phyloP scores from a whole-genome alignment of 2,113 vertebrate genomes.

The Brachionichthys hirsutus region DNA sequence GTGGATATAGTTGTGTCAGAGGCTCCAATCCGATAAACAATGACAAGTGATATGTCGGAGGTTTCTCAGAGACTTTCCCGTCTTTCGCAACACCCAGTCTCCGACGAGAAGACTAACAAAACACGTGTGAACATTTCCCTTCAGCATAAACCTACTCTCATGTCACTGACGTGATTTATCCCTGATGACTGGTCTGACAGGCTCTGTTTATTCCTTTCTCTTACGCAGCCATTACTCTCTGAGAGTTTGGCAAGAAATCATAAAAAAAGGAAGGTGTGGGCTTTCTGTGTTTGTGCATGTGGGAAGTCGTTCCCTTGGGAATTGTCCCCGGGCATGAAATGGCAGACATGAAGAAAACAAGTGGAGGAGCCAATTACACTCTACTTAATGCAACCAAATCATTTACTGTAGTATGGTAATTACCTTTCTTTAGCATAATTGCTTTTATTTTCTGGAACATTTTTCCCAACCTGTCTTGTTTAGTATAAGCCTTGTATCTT shows the following conservation, averaged over 20 bases:
- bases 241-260: conserved; percentile 44
- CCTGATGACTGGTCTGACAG: conserved; percentile 38
- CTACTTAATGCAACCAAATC: no score
- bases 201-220: conserved; percentile 40
- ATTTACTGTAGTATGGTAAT: no score
- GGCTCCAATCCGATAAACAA: no score
- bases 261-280: conserved; percentile 37
- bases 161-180: conserved; percentile 46
- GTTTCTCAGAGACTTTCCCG: neutral
- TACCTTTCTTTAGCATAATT: no score
- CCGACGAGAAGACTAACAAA: neutral
- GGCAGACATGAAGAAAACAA: conserved; percentile 50
- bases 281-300: conserved; percentile 15
- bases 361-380: neutral
- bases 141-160: conserved; percentile 14
- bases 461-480: no score
- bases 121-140: conserved; percentile 9
- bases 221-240: conserved; percentile 37
- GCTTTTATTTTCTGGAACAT: no score
- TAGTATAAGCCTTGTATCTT: no score
- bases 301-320: conserved; percentile 56
- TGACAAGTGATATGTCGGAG: no score
- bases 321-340: conserved; percentile 49
- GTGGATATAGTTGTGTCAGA: no score
- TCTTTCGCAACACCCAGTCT: conserved; percentile 15